Percentiles rank a stretch among this genome's conserved stretches.
phyloP scores from a whole-genome alignment of 35 echinoderm and acorn worm species.

The Diadema setosum region DNA sequence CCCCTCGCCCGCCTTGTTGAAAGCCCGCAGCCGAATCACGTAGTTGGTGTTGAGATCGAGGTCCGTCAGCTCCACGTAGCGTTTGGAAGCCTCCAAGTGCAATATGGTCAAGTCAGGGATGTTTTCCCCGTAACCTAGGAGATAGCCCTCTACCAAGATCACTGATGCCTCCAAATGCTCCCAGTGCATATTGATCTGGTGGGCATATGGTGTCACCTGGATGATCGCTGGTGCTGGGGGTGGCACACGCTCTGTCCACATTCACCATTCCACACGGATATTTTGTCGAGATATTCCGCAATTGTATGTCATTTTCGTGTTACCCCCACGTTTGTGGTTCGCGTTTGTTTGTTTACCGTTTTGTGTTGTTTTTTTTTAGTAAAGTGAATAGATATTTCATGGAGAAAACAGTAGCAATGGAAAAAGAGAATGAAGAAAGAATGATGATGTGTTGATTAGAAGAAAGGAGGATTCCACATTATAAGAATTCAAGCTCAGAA shows the following conservation, averaged over 20 bases:
- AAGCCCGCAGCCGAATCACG: slow-evolving; percentile 76
- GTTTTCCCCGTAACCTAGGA: slow-evolving; percentile 56
- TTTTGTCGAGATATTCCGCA: no score
- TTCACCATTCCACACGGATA: no score
- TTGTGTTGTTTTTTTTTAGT: no score
- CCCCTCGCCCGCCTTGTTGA: slow-evolving; percentile 72
- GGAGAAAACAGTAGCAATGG: no score
- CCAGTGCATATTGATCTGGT: slow-evolving; percentile 66
- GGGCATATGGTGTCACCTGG: background rate
- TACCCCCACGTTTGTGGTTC: no score
- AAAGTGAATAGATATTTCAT: no score
- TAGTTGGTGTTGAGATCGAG: slow-evolving; percentile 50
- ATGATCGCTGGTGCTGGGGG: slow-evolving; percentile 28
- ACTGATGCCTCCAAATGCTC: slow-evolving; percentile 9
- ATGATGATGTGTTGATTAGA: no score
- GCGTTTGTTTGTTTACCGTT: no score
- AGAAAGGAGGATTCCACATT: no score
- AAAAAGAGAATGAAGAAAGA: no score
- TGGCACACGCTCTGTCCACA: slow-evolving; percentile 28
- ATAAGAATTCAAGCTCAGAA: no score
- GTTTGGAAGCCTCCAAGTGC: background rate
- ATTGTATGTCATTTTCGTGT: no score
- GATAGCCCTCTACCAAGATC: slow-evolving; percentile 68
- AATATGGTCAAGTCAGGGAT: slow-evolving; percentile 28
- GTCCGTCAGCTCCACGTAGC: slow-evolving; percentile 30